A percentile compares a stretch with the other conserved stretches of the same genome.
These are phyloP conservation scores for Parambassis ranga DNA, from an alignment of 2,797 vertebrate species.

Conservation along the genomic window DNA sequence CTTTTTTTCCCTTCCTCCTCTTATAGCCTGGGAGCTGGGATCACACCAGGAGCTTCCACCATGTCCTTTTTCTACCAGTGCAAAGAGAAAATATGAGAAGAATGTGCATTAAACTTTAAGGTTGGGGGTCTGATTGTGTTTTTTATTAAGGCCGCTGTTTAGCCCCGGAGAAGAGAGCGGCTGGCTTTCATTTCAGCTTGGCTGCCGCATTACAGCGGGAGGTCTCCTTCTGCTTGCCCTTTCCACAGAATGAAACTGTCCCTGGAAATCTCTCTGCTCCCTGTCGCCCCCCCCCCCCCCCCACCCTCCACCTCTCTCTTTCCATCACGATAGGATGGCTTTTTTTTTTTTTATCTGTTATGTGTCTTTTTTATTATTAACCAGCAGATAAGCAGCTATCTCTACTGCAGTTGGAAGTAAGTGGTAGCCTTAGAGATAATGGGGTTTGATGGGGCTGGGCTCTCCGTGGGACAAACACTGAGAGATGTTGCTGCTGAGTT, in stretches of 20 bases:
- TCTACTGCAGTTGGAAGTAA: slow-evolving; percentile 73
- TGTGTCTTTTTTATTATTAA: slow-evolving; percentile 77
- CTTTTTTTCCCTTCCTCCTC: neutral
- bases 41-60: slow-evolving; percentile 61
- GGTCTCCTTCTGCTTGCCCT: slow-evolving; percentile 79
- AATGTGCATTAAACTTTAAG: slow-evolving; percentile 84
- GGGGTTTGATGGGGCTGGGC: slow-evolving; percentile 65
- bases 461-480: slow-evolving; percentile 67
- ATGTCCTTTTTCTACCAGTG: slow-evolving; percentile 38
- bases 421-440: slow-evolving; percentile 75
- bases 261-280: slow-evolving; percentile 72
- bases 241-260: slow-evolving; percentile 79
- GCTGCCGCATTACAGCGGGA: slow-evolving; percentile 74
- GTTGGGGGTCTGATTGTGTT: slow-evolving; percentile 80
- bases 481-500: slow-evolving; percentile 52
- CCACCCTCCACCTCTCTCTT: slow-evolving; percentile 43
- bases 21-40: slow-evolving; percentile 47
- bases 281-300: slow-evolving; percentile 25
- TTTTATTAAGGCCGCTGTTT: slow-evolving; percentile 82
- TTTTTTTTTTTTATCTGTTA: slow-evolving; percentile 65
- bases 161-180: slow-evolving; percentile 79
- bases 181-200: slow-evolving; percentile 80
- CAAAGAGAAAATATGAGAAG: slow-evolving; percentile 76
- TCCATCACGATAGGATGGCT: slow-evolving; percentile 62
- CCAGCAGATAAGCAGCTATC: slow-evolving; percentile 77